phyloP scores from a whole-genome alignment of 2,797 vertebrate species.

The Gadopsis marmoratus region DNA sequence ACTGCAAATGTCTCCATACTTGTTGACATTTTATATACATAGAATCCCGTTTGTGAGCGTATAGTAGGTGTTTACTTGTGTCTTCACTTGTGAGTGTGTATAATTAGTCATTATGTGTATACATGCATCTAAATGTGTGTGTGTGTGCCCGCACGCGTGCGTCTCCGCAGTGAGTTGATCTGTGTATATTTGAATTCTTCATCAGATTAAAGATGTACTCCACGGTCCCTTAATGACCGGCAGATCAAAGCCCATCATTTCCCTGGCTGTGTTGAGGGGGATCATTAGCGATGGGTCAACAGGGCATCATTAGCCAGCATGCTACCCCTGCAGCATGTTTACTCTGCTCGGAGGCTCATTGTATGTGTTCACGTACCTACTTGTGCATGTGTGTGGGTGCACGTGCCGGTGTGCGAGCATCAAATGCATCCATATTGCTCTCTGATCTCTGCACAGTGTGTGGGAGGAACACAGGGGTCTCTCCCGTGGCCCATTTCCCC shows the following conservation, averaged over 20 bases:
- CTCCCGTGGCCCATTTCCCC: conserved; percentile 75
- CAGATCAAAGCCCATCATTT: conserved; percentile 81
- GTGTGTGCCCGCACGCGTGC: too few relatives aligned
- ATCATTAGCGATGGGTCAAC: conserved; percentile 80
- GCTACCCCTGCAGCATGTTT: conserved; percentile 66
- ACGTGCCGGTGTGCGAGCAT: conserved; percentile 31
- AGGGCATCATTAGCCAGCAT: conserved; percentile 74
- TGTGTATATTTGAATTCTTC: conserved; percentile 59
- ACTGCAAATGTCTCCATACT: background rate
- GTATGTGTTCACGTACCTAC: conserved; percentile 15
- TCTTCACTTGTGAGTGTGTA: background rate
- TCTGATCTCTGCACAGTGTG: conserved; percentile 74
- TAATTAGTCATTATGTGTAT: conserved; percentile 20
- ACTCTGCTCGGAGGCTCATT: conserved; percentile 7
- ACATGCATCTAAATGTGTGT: conserved; percentile 10
- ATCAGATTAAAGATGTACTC: conserved; percentile 70
- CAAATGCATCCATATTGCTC: conserved; percentile 65
- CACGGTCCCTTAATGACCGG: conserved; percentile 72
- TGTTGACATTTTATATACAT: conserved; percentile 1
- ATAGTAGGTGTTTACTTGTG: conserved; percentile 2
- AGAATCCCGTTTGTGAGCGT: conserved; percentile 2
- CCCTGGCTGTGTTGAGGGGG: conserved; percentile 60
- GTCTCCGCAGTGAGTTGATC: conserved; percentile 24
- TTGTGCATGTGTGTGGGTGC: conserved; percentile 25
- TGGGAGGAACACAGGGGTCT: conserved; percentile 75